Base-by-base conservation (phyloP, 2,113 vertebrate genomes). In the Brachirus orientalis region DNA sequence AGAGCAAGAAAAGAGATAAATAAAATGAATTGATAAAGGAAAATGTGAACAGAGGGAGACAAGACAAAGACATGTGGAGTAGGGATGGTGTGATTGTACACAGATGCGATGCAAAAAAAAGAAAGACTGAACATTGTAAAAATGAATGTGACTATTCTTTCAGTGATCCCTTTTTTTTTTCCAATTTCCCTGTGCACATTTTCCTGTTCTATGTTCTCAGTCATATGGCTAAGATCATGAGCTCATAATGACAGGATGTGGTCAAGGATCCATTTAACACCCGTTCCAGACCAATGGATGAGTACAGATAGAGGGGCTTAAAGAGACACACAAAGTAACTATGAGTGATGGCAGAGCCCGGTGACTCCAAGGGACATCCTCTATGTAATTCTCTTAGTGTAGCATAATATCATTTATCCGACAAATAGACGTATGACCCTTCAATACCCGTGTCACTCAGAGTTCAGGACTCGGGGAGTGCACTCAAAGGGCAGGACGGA, bases 381-480 rank as follows among this genome's bases (percentile, higher is more conserved):
- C 87, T 82, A 59, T 90, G 86, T 90, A 89, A 91, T 91, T 91
- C 90, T 88, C 87, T 89, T 90, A 90, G 81, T 84, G 88, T 81
- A 77, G 88, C 83, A 85, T 89, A 88, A 90, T 89, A 80, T 86
- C 77, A 92, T 93, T 89, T 90, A 89, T 90, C 89, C 85, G 68
- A 55, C 86, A 91, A 89, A 91, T 87, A 87, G 92, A 91, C 87
- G 65, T 60, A 57, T 91, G 92, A 92, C 89, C 90, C 89, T 60
- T 60, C 81, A 67, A 63, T 83, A 77, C 79, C 77, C 85, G 82
- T 86, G 91, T 91, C 90, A 90, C 80, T 77, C 63, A 69, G 82
- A 90, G 91, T 91, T 92, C 89, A 90, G 61, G 75, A 86, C 74
- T 74, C 16, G 6, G 54, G 33, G 82, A 85, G 87, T 80, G 73